Percentiles rank a stretch among this genome's conserved stretches.
phyloP scores from a whole-genome alignment of 2,113 vertebrate species.

The Sceloporus undulatus region DNA sequence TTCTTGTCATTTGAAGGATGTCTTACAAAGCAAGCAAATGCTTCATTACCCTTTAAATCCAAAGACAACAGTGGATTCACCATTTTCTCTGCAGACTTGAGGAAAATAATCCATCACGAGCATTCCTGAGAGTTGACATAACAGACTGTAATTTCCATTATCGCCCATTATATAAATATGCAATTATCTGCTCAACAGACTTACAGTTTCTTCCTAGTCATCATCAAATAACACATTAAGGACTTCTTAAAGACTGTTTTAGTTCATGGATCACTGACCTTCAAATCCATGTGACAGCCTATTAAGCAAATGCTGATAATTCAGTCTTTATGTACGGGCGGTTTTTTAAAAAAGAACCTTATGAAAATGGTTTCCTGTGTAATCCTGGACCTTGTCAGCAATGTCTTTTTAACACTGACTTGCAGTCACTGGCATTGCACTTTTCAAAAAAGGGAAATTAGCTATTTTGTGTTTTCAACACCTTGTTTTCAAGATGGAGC shows the following conservation, averaged over 20 bases:
- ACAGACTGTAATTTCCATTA: conserved; percentile 43
- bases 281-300: conserved; percentile 45
- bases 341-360: not conserved
- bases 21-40: rapidly evolving
- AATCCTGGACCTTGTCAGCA: not conserved
- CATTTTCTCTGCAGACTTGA: not conserved
- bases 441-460: not conserved
- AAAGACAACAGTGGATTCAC: not conserved
- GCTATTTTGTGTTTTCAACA: not conserved
- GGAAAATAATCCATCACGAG: not conserved
- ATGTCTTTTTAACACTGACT: not conserved
- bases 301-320: conserved; percentile 45
- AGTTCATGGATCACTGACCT: conserved; percentile 48
- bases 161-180: conserved; percentile 37
- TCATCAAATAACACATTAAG: conserved; percentile 40
- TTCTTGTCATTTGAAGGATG: not conserved
- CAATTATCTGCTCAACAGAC: conserved; percentile 46
- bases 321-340: conserved; percentile 15
- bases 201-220: conserved; percentile 41
- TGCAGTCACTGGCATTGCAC: not conserved
- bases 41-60: not conserved
- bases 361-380: conserved; percentile 21
- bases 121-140: conserved; percentile 37
- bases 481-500: not conserved
- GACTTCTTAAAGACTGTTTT: conserved; percentile 46